Percentiles rank a stretch among this genome's conserved stretches.
Conservation (phyloP, 2,888 invertebrate species). For the Aproaerema taeniolella region DNA sequence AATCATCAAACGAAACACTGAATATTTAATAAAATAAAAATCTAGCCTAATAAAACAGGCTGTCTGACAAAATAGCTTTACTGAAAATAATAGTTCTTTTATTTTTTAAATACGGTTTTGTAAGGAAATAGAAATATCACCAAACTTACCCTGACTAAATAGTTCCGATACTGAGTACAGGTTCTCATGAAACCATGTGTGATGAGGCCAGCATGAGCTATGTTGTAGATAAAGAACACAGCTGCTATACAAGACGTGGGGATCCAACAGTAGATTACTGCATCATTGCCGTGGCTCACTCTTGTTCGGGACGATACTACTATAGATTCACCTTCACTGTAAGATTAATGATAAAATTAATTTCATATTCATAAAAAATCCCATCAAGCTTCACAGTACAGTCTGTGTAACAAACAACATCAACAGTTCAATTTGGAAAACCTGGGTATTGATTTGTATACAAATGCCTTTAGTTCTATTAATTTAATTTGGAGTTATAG, state of each 20-base stretch:
- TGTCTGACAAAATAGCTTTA: too few species aligned
- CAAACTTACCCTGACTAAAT: conserved; percentile 75
- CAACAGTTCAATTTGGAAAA: too few species aligned
- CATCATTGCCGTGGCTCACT: conserved; percentile 73
- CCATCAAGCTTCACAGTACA: too few species aligned
- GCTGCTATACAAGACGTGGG: conserved; percentile 79
- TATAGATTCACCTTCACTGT: conserved; percentile 82
- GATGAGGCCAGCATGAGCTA: conserved; percentile 82
- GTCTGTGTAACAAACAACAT: too few species aligned
- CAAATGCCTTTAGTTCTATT: too few species aligned
- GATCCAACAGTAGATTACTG: conserved; percentile 83
- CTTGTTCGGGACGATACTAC: conserved; percentile 80
- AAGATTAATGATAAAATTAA: conserved; percentile 28
- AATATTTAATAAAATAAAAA: too few species aligned
- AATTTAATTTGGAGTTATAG: too few species aligned
- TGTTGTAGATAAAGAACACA: conserved; percentile 80
- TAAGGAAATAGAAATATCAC: background rate
- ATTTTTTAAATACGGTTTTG: background rate
- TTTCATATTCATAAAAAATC: too few species aligned
- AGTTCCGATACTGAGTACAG: conserved; percentile 85
- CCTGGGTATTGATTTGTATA: too few species aligned
- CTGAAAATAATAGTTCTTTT: too few species aligned
- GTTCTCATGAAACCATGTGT: conserved; percentile 85
- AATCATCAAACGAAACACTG: too few species aligned
- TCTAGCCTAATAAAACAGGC: too few species aligned